phyloP scores from a whole-genome alignment of 2,797 vertebrate species.

The Fistularia tabacaria region DNA sequence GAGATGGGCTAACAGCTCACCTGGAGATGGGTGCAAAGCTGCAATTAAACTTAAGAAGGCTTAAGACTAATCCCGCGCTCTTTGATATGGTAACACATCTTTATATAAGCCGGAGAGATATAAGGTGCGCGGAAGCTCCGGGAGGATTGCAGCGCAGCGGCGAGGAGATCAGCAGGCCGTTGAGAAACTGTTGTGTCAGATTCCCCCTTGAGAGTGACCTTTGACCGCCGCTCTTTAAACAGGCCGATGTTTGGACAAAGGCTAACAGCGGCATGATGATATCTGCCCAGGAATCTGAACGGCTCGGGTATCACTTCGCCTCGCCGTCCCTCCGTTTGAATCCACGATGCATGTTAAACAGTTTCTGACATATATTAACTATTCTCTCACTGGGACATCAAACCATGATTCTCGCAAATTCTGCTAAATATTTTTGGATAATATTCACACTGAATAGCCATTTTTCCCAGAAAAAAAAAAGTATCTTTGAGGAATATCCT shows the following conservation, averaged over 20 bases:
- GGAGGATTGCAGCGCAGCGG: background rate
- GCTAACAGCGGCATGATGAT: constrained; percentile 32
- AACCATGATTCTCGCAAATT: too few relatives aligned
- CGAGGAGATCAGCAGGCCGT: constrained; percentile 2
- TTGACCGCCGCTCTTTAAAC: constrained; percentile 33
- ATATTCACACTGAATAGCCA: too few relatives aligned
- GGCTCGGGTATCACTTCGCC: constrained; percentile 19
- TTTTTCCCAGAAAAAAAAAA: too few relatives aligned
- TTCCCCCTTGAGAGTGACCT: constrained; percentile 9
- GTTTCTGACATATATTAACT: too few relatives aligned
- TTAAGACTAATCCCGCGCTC: constrained; percentile 10
- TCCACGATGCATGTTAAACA: too few relatives aligned
- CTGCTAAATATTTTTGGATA: too few relatives aligned
- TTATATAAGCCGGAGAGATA: constrained; percentile 4
- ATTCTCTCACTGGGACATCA: too few relatives aligned
- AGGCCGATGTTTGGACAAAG: constrained; percentile 25
- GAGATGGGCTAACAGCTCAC: constrained; percentile 23
- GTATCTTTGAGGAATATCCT: too few relatives aligned
- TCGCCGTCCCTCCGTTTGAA: constrained; percentile 1
- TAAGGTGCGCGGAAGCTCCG: background rate
- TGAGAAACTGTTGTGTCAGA: constrained; percentile 14
- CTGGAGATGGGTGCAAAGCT: constrained; percentile 22
- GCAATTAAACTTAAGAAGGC: constrained; percentile 19
- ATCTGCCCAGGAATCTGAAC: constrained; percentile 33
- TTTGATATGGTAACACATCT: constrained; percentile 1